phyloP scores from a whole-genome alignment of 2,797 vertebrate genomes.

The Thalassophryne amazonica region DNA sequence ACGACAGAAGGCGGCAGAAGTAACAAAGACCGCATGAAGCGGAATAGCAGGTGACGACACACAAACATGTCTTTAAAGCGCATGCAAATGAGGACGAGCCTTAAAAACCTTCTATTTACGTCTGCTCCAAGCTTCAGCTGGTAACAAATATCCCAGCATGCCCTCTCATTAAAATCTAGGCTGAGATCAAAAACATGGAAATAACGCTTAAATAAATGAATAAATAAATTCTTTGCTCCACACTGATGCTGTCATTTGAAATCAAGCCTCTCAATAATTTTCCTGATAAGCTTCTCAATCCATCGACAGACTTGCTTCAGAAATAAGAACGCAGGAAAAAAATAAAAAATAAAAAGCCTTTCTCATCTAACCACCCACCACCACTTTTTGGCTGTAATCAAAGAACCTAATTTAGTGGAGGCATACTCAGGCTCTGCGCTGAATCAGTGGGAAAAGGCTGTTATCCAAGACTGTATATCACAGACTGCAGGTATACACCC shows the following conservation, averaged over 20 bases:
- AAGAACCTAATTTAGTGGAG: slow-evolving; percentile 65
- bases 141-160: slow-evolving; percentile 32
- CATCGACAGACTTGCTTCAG: slow-evolving; percentile 3
- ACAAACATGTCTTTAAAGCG: neutral
- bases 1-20: neutral
- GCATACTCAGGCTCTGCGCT: slow-evolving; percentile 71
- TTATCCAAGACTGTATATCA: slow-evolving; percentile 32
- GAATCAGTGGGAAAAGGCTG: slow-evolving; percentile 78
- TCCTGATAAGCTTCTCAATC: slow-evolving; percentile 7
- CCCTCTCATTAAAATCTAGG: slow-evolving; percentile 37
- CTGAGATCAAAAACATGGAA: slow-evolving; percentile 54
- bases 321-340: slow-evolving; percentile 5
- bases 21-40: neutral
- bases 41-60: no score
- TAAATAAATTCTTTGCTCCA: slow-evolving; percentile 33
- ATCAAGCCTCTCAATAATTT: slow-evolving; percentile 32
- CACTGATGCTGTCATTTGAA: slow-evolving; percentile 41
- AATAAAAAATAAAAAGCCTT: no score
- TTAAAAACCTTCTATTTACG: slow-evolving; percentile 12
- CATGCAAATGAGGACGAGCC: neutral
- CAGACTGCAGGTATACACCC: slow-evolving; percentile 18
- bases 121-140: slow-evolving; percentile 1
- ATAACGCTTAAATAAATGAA: slow-evolving; percentile 50
- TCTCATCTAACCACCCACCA: neutral
- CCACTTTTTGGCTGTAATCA: neutral